Base-by-base conservation (phyloP, 2,888 invertebrate species). In the Arge pagana region DNA sequence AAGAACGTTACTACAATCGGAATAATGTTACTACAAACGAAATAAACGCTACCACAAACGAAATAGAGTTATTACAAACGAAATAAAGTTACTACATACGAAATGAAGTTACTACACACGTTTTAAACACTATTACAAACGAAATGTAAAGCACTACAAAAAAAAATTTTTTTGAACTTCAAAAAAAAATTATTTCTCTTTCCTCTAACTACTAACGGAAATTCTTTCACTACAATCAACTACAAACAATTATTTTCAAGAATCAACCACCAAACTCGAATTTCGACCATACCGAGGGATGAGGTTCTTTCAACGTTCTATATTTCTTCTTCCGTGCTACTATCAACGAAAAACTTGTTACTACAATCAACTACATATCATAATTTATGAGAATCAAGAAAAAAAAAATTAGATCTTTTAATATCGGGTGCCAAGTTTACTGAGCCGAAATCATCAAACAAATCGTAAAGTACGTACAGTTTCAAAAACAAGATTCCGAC, bases 1-100 rank as follows among this genome's bases (percentile, higher is more conserved):
- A n/a, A n/a, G n/a, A n/a, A n/a, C n/a, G n/a, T n/a, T n/a, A 36
- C 18, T 36, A 36, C 36, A 36, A 36, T 18, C 36, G 16, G 18
- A 18, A 18, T 0, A 18, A 5, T 4, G 36, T n/a, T 8, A 36
- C 36, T 36, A 7, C 11, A 16, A 11, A 36, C n/a, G 36, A 18
- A 16, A 15, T 18, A 36, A 36, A 15, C 16, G 26, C 7, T 8
- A 26, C 26, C 10, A 26, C 26, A 26, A 36, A 21, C 11, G n/a
- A n/a, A n/a, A n/a, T 21, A 4, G 5, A 8, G 8, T 1, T 36
- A 36, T 18, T 36, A 36, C 19, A 36, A 36, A 36, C 36, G 18
- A 36, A 15, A 18, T 18, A 2, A 36, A 4, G 18, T 18, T 15
- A 3, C 18, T 36, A 2, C 3, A 4, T 15, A 11, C 16, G 2